phyloP scores from a whole-genome alignment of 1,140 invertebrate genomes.

The Drosophila lacertosa region DNA sequence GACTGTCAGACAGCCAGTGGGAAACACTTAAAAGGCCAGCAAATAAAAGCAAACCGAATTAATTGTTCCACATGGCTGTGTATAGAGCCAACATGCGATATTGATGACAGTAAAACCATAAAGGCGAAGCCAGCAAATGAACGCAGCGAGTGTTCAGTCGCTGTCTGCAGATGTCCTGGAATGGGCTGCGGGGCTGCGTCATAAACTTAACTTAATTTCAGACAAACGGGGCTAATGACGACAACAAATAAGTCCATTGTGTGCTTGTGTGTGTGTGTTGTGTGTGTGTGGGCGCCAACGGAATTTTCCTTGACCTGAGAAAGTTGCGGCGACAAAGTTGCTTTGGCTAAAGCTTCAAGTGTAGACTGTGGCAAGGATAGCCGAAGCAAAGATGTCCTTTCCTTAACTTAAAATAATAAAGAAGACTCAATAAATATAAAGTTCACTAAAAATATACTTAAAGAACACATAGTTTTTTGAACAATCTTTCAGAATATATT shows the following conservation, averaged over 20 bases:
- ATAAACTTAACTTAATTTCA: conserved; percentile 79
- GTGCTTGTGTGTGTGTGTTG: conserved; percentile 1
- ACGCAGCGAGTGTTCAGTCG: conserved; percentile 15
- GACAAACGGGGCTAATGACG: conserved; percentile 76
- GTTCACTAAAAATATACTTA: no score
- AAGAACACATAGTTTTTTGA: no score
- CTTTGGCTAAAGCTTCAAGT: conserved; percentile 31
- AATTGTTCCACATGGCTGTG: conserved; percentile 69
- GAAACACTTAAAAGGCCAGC: conserved; percentile 69
- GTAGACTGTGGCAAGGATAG: neutral
- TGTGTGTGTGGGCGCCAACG: conserved; percentile 32
- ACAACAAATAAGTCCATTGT: conserved; percentile 68
- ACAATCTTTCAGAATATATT: no score
- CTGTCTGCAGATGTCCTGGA: conserved; percentile 7
- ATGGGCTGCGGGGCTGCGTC: conserved; percentile 46
- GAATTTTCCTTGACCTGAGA: conserved; percentile 48
- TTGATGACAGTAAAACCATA: conserved; percentile 81
- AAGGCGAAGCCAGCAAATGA: conserved; percentile 50
- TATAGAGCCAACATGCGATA: conserved; percentile 63
- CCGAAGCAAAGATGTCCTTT: conserved; percentile 9
- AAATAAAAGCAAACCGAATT: conserved; percentile 72
- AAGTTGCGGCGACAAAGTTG: conserved; percentile 43
- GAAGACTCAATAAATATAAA: neutral
- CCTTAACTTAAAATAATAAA: neutral
- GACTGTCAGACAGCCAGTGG: conserved; percentile 9